Conservation (phyloP, 64 coral and sea anemone genomes). For the Platygyra sinensis region DNA sequence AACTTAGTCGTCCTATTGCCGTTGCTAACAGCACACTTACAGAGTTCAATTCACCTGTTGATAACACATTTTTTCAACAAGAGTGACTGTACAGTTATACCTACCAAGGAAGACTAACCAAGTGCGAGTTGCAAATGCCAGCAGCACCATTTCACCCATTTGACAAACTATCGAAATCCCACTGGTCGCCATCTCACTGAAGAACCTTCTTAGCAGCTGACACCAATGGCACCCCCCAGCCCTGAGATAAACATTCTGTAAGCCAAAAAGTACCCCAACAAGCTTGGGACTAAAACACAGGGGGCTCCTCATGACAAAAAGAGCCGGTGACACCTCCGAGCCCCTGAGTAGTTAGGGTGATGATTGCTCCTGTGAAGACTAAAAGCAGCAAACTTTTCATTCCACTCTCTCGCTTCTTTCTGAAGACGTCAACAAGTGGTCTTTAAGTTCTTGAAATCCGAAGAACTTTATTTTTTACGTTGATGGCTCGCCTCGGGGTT, state of each 20-base stretch:
- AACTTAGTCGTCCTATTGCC: no score
- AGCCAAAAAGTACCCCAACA: conserved; percentile 78
- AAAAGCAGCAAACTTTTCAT: conserved; percentile 59
- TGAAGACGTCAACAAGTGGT: conserved; percentile 38
- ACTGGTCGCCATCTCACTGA: conserved; percentile 50
- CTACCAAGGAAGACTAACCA: conserved; percentile 62
- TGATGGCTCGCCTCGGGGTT: conserved; percentile 15
- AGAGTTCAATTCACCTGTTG: background rate
- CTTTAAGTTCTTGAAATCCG: conserved; percentile 15
- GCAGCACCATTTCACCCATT: conserved; percentile 19
- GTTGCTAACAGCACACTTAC: no score
- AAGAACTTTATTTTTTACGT: conserved; percentile 38
- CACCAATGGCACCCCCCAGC: conserved; percentile 69
- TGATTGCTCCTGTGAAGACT: conserved; percentile 19
- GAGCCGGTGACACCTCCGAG: conserved; percentile 14
- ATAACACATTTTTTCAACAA: background rate
- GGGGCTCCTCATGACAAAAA: conserved; percentile 77
- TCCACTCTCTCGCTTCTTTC: background rate
- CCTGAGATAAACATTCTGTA: conserved; percentile 55
- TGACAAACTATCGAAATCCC: conserved; percentile 45
- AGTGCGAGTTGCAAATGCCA: conserved; percentile 43
- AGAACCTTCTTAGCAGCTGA: conserved; percentile 55
- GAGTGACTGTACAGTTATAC: background rate
- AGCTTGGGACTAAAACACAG: conserved; percentile 78
- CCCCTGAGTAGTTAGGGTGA: conserved; percentile 4